Conservation (phyloP, 1,140 invertebrate species). For the Ganaspis sp. region DNA sequence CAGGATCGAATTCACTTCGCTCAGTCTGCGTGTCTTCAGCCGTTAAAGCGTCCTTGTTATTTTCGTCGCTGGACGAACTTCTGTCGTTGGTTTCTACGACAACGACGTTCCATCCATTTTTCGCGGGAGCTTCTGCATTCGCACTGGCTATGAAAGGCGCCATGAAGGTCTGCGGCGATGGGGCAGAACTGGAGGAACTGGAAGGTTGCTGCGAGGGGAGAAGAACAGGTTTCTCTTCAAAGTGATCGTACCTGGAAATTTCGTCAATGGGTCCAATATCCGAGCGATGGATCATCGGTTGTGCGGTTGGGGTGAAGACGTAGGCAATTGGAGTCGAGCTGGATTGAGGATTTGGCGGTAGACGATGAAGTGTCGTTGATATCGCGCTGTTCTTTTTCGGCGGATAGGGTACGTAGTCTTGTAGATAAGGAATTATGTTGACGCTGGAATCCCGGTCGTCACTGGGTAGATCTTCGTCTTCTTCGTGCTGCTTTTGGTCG, state of each 20-base stretch:
- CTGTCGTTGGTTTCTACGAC: constrained; percentile 62
- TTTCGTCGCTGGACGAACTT: constrained; percentile 54
- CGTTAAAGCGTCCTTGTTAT: constrained; percentile 50
- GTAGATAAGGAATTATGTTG: constrained; percentile 76
- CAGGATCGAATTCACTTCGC: constrained; percentile 77
- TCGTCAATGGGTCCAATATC: constrained; percentile 53
- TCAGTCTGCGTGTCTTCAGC: constrained; percentile 64
- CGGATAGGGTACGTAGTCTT: constrained; percentile 76
- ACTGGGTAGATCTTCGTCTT: constrained; percentile 46
- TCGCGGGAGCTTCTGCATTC: constrained; percentile 75
- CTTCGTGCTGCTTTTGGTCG: constrained; percentile 57
- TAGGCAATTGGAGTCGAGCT: constrained; percentile 70
- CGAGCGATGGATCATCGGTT: constrained; percentile 51
- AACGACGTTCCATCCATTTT: constrained; percentile 82
- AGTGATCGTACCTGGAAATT: constrained; percentile 30
- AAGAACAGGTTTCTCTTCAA: constrained; percentile 62
- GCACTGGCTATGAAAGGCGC: constrained; percentile 83
- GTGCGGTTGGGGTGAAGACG: constrained; percentile 69
- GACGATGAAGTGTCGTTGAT: constrained; percentile 68
- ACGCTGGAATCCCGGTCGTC: constrained; percentile 55
- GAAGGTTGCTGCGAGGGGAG: constrained; percentile 72
- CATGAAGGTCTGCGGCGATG: constrained; percentile 80
- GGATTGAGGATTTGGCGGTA: constrained; percentile 32
- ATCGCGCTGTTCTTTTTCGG: constrained; percentile 69
- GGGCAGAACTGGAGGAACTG: constrained; percentile 73